Conservation (phyloP, 1,140 invertebrate species). For the Eupristina koningsbergeri region DNA sequence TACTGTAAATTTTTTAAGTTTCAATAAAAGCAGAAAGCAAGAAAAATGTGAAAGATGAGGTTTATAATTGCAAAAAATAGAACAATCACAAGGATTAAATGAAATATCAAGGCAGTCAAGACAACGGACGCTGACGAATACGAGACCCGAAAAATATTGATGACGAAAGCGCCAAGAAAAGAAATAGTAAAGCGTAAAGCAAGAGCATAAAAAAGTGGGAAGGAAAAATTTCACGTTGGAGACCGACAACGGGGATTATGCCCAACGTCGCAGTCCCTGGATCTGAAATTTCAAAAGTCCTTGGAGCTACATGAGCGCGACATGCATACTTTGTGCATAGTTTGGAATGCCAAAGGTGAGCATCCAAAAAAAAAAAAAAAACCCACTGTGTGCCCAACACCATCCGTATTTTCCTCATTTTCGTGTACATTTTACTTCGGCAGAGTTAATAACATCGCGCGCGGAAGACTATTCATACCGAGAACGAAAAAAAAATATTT, state of each 20-base stretch:
- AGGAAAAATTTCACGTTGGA: conserved; percentile 22
- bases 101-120: conserved; percentile 47
- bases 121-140: conserved; percentile 40
- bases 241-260: neutral
- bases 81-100: neutral
- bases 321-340: no score
- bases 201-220: conserved; percentile 18
- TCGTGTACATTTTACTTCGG: conserved; percentile 36
- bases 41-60: neutral
- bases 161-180: neutral
- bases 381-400: conserved; percentile 10
- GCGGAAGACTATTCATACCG: conserved; percentile 10
- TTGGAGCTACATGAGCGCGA: neutral
- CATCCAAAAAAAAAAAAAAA: conserved; percentile 38
- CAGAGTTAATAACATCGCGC: conserved; percentile 38
- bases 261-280: neutral
- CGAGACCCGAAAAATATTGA: neutral
- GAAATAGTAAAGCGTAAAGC: neutral
- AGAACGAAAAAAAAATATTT: neutral
- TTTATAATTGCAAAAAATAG: neutral
- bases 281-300: conserved; percentile 37
- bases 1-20: neutral
- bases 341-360: neutral
- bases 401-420: neutral
- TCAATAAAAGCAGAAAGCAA: neutral